Base-by-base conservation (phyloP, 2,888 invertebrate genomes). In the Plutella xylostella region DNA sequence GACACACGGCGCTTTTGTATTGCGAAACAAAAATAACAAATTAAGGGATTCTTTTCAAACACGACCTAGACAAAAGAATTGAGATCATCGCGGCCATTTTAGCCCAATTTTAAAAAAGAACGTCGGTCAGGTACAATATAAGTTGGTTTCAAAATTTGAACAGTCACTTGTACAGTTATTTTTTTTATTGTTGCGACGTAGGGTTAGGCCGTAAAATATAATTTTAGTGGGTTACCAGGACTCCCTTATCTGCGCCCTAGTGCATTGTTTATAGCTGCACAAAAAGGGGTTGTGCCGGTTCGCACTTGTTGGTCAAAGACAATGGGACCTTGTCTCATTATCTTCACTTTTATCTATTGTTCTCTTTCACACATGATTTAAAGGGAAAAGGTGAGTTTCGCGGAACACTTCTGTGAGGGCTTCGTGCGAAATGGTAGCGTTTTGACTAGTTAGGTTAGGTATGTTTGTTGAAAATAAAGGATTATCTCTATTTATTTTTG, bases 31-130 rank as follows among this genome's bases (percentile, higher is more conserved):
- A 69, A 73, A 72, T 64, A 51, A 61, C 31, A 56, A 63, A 67
- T 68, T 64, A 64, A 56, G 53, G 47, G 58, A 65, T 72, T 65
- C 65, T 63, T 55, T 68, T 73, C 61, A 57, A 55, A 55, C 42
- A 48, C 45, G 57, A 49, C 49, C 52, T 48, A 54, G 56, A 60
- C 56, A 54, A 59, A 48, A 47, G 45, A 52, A 46, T 31, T 14
- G 30, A 42, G 20, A 42, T 42, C 18, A 30, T 30, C 19, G 18
- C 30, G 11, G 22, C 14, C 40, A 11, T 22, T n/a, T 40, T 14
- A 6, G n/a, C 17, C 9, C 7, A 22, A 15, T 22, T 38, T 38
- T 38, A 21, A 21, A 37, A 38, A 38, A 38, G 38, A 21, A 12
- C 20, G 12, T 21, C 38, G 19, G 12, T n/a, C 11, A 19, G 38